Evolutionary conservation across 2,797 vertebrate species (phyloP).

Genomic region (Lithobates pipiens): DNA sequence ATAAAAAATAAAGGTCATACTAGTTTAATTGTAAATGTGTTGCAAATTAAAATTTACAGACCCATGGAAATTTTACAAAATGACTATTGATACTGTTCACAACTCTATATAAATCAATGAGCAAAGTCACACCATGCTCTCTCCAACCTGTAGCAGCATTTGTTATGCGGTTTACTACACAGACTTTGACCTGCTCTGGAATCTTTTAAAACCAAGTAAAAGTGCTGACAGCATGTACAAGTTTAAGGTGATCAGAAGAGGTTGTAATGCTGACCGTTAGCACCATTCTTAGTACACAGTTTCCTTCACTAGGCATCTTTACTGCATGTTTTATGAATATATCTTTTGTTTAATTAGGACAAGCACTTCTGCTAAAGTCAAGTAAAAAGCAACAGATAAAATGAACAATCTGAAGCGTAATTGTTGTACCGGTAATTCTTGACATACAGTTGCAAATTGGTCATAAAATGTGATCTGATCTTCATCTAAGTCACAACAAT

Average conservation of each 20-base stretch:
- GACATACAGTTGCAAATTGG: too few relatives aligned
- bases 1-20: neutral
- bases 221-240: neutral
- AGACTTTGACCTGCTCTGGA: neutral
- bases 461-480: too few relatives aligned
- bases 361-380: too few relatives aligned
- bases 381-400: too few relatives aligned
- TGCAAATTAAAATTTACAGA: neutral
- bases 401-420: too few relatives aligned
- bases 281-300: neutral
- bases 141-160: neutral
- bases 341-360: neutral
- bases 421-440: too few relatives aligned
- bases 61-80: neutral
- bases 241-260: neutral
- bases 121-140: neutral
- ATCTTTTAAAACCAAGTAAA: constrained; percentile 1
- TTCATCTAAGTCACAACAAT: too few relatives aligned
- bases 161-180: neutral
- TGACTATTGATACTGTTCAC: neutral
- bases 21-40: too few relatives aligned
- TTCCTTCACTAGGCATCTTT: neutral
- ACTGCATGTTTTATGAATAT: neutral
- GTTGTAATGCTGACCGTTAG: neutral
- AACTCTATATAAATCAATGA: neutral